Evolutionary conservation across 2,797 vertebrate species (phyloP).

Genomic region (Semaprochilodus insignis): DNA sequence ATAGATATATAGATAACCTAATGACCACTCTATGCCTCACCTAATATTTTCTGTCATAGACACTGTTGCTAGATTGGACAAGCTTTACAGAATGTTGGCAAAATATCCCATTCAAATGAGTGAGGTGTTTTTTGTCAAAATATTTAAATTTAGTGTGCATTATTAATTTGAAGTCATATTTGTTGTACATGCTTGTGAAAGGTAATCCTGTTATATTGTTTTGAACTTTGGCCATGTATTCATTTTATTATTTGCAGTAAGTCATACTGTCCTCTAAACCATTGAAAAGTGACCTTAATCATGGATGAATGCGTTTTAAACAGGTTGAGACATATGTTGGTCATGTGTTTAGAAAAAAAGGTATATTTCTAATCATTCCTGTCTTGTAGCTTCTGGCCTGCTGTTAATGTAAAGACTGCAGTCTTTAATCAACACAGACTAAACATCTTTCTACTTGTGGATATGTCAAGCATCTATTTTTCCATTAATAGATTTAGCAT

Average conservation of each 20-base stretch:
- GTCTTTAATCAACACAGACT: background rate
- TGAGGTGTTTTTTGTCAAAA: background rate
- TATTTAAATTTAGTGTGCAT: background rate
- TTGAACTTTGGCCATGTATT: too few species aligned
- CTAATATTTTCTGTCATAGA: background rate
- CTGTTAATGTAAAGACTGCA: background rate
- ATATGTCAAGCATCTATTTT: slow-evolving; percentile 13
- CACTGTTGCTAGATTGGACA: background rate
- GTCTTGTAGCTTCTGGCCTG: background rate
- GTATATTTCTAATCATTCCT: too few species aligned
- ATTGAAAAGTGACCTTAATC: too few species aligned
- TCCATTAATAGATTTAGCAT: slow-evolving; percentile 20
- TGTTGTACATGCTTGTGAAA: background rate
- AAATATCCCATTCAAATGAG: background rate
- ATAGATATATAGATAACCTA: too few species aligned
- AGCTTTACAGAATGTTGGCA: background rate
- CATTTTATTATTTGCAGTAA: too few species aligned
- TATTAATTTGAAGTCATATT: background rate
- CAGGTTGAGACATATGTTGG: too few species aligned
- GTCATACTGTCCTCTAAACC: too few species aligned
- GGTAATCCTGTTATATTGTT: background rate
- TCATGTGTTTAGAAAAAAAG: too few species aligned
- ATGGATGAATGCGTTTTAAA: too few species aligned
- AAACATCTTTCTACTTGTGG: slow-evolving; percentile 5
- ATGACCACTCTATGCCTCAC: background rate